phyloP scores from a whole-genome alignment of 2,113 vertebrate genomes.

The Alces alces region DNA sequence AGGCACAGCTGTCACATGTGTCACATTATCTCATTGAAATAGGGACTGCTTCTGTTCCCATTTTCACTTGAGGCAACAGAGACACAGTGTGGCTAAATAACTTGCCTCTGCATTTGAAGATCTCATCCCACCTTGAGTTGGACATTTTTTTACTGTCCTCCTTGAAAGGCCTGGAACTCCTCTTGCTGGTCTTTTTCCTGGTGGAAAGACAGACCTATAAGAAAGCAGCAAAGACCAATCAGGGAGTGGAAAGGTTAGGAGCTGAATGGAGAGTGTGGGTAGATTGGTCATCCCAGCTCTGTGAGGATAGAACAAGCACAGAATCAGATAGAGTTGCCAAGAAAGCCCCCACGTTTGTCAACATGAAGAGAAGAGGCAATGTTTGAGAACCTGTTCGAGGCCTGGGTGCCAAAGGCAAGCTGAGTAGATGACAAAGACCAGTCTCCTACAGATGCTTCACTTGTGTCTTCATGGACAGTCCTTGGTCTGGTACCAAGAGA shows the following conservation, averaged over 20 bases:
- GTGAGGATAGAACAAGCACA: background rate
- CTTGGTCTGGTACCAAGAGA: background rate
- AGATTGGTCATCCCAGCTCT: background rate
- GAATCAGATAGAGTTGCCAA: background rate
- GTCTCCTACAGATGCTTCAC: background rate
- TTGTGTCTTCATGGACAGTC: background rate
- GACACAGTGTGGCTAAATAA: background rate
- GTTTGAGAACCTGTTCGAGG: background rate
- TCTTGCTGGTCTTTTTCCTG: background rate
- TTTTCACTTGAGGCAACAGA: background rate
- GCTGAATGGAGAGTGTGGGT: rapidly evolving
- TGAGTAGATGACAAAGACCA: background rate
- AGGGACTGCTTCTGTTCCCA: too few relatives aligned
- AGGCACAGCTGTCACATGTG: rapidly evolving
- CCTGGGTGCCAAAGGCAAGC: background rate
- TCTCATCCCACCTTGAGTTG: background rate
- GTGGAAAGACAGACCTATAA: background rate
- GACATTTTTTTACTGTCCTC: background rate
- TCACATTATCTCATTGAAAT: background rate
- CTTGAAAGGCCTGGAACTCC: background rate
- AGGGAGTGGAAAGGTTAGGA: background rate
- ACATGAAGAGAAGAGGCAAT: background rate
- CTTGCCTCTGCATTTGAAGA: background rate
- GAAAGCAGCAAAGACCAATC: background rate
- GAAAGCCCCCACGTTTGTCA: background rate